A percentile compares a stretch with the other conserved stretches of the same genome.
Conservation (phyloP, 2,888 invertebrate genomes). For the Agrochola lychnidis region DNA sequence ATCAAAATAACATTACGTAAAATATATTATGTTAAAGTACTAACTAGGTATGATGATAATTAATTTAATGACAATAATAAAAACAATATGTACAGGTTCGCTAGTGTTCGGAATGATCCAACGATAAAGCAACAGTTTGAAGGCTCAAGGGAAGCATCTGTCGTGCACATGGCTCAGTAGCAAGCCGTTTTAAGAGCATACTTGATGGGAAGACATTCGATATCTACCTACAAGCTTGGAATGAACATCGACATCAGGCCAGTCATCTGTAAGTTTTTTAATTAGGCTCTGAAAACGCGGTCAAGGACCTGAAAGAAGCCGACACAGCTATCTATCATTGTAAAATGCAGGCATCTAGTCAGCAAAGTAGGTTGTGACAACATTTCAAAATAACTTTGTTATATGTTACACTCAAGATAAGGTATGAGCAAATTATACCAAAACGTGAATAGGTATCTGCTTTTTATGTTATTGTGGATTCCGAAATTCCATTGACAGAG, state of each 20-base stretch:
- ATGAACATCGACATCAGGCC: conserved; percentile 74
- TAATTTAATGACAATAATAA: conserved; percentile 30
- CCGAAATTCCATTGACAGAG: conserved; percentile 51
- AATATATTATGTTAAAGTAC: conserved; percentile 6
- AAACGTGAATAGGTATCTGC: conserved; percentile 28
- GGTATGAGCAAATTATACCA: conserved; percentile 36
- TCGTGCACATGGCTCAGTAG: conserved; percentile 85
- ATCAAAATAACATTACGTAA: conserved; percentile 35
- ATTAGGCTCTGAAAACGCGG: conserved; percentile 76
- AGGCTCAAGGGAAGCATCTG: conserved; percentile 84
- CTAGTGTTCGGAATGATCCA: conserved; percentile 37
- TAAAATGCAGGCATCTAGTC: conserved; percentile 68
- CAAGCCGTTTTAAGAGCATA: conserved; percentile 77
- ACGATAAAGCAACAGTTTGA: conserved; percentile 71
- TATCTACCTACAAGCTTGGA: conserved; percentile 73
- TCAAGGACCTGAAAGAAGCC: conserved; percentile 77
- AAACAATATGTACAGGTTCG: conserved; percentile 33
- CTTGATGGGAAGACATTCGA: conserved; percentile 84
- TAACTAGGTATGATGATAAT: conserved; percentile 10
- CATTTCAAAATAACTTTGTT: conserved; percentile 64
- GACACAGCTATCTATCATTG: conserved; percentile 66
- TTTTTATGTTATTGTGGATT: conserved; percentile 36
- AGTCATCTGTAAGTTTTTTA: conserved; percentile 78
- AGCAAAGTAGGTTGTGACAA: conserved; percentile 74
- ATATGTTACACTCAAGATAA: conserved; percentile 44